Base-by-base conservation (phyloP, 92 coral and sea anemone species). In the Epizoanthus ramosus region DNA sequence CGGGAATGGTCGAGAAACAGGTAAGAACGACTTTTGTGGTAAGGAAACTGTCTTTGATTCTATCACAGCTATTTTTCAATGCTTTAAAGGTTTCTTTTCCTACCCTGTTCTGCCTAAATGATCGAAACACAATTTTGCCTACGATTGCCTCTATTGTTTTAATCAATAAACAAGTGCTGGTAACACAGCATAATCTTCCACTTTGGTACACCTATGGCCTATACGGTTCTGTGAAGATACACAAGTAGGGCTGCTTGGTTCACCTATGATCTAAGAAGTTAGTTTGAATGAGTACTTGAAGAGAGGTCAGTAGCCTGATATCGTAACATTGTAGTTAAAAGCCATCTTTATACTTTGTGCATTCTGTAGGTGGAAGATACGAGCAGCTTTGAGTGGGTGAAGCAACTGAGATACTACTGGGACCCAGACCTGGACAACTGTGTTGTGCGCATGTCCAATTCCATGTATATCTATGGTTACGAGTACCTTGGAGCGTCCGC, bases 391-490 rank as follows among this genome's bases (percentile, higher is more conserved):
- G 99, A 97, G 83, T 97, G 99, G 99, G 98, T 97, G 21, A 97
- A 97, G 71, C 99, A 97, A 83, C 86, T 97, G 71, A 98, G 99
- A 31, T 97, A 97, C 80, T 97, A 97, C 87, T 97, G 99, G 99
- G 99, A 97, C 85, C 97, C 92, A 73, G 99, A 97, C 82, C 91
- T 97, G 31, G 99, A 97, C 84, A 97, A 97, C 89, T 97, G 99
- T 54, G 98, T 97, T 6, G 99, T 97, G 77, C 99, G 98, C 89
- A 97, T 97, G 99, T 97, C 99, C 39, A 97, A 97, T 71, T 97
- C 99, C 7, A 80, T 94, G 87, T 97, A 97, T 71, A 87, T 95
- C n/a, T 97, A 97, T 85, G 99, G 99, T 57, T 97, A 97, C 58
- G 99, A 97, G 87, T 97, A 97, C 84, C 93, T 97, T 19, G 99